Conservation (phyloP, 2,113 vertebrate species). For the Ictalurus punctatus region DNA sequence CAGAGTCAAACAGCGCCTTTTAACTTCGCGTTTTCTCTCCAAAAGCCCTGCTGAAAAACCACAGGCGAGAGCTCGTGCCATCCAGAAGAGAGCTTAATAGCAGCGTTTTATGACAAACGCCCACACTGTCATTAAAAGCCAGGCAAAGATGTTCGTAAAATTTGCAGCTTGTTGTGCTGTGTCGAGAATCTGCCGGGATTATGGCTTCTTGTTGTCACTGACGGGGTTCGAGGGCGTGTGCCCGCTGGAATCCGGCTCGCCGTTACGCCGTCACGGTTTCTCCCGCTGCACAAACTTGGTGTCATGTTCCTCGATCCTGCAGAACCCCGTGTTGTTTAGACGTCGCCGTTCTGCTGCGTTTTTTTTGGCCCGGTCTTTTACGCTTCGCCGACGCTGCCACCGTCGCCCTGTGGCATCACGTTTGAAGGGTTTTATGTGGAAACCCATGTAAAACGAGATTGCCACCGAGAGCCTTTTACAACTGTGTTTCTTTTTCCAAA, state of each 20-base stretch:
- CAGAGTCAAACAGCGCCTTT: not conserved
- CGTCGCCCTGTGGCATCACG: slow-evolving; percentile 30
- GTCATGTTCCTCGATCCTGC: slow-evolving; percentile 37
- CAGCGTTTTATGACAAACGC: slow-evolving; percentile 47
- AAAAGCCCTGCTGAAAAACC: slow-evolving; percentile 21
- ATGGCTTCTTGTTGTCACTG: slow-evolving; percentile 6
- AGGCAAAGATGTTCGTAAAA: slow-evolving; percentile 46
- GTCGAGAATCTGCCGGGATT: slow-evolving; percentile 31
- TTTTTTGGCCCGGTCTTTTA: not conserved
- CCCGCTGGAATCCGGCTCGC: slow-evolving; percentile 15
- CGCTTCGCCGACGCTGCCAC: slow-evolving; percentile 33
- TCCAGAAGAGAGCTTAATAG: slow-evolving; percentile 38
- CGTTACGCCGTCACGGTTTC: not conserved
- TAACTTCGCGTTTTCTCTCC: slow-evolving; percentile 15
- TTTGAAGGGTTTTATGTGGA: slow-evolving; percentile 55
- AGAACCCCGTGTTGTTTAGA: slow-evolving; percentile 22
- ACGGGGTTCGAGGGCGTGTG: not conserved
- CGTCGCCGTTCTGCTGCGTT: not conserved
- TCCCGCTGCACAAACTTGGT: slow-evolving; percentile 34
- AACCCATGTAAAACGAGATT: slow-evolving; percentile 51
- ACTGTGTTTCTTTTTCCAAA: slow-evolving; percentile 58
- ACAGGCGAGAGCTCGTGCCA: slow-evolving; percentile 28
- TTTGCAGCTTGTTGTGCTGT: slow-evolving; percentile 51
- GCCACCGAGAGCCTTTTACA: slow-evolving; percentile 36
- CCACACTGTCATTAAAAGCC: slow-evolving; percentile 48